A percentile compares a stretch with the other conserved stretches of the same genome.
phyloP scores from a whole-genome alignment of 2,888 invertebrate genomes.

The Onchidella celtica region DNA sequence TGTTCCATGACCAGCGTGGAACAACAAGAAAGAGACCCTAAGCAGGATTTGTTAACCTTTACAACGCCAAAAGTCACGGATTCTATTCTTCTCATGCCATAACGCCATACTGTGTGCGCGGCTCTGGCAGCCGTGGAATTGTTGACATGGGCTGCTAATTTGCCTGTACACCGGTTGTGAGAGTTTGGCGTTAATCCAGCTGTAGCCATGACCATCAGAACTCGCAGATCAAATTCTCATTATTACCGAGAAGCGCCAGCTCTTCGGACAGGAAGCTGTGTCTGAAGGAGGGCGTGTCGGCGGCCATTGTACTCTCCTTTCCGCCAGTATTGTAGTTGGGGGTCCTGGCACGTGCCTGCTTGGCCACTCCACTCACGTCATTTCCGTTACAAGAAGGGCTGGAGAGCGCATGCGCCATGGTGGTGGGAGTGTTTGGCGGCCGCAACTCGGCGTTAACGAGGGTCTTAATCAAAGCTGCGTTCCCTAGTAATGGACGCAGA shows the following conservation, averaged over 20 bases:
- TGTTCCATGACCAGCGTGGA: no score
- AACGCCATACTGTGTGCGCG: constrained; percentile 25
- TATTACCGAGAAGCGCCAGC: constrained; percentile 27
- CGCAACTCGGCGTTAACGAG: constrained; percentile 34
- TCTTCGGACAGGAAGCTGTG: constrained; percentile 16
- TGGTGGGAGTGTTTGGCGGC: constrained; percentile 39
- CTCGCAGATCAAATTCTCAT: constrained; percentile 41
- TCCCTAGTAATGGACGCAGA: constrained; percentile 39
- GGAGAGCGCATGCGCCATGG: constrained; percentile 42
- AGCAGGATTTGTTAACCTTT: constrained; percentile 36
- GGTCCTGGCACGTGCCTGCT: constrained; percentile 33
- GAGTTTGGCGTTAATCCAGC: constrained; percentile 18
- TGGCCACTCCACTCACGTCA: constrained; percentile 42
- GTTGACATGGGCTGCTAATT: constrained; percentile 35
- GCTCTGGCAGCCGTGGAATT: constrained; percentile 20
- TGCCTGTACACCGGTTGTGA: constrained; percentile 3
- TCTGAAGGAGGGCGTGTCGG: constrained; percentile 39
- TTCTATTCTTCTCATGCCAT: constrained; percentile 27
- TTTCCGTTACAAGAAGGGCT: constrained; percentile 43
- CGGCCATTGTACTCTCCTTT: constrained; percentile 21
- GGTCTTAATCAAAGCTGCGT: constrained; percentile 43
- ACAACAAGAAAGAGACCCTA: constrained; percentile 1
- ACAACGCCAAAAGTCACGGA: background rate
- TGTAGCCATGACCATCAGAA: constrained; percentile 25
- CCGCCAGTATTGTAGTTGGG: constrained; percentile 32